Percentiles rank a stretch among this genome's conserved stretches.
phyloP scores from a whole-genome alignment of 2,797 vertebrate species.

The Zenarchopterus dispar region DNA sequence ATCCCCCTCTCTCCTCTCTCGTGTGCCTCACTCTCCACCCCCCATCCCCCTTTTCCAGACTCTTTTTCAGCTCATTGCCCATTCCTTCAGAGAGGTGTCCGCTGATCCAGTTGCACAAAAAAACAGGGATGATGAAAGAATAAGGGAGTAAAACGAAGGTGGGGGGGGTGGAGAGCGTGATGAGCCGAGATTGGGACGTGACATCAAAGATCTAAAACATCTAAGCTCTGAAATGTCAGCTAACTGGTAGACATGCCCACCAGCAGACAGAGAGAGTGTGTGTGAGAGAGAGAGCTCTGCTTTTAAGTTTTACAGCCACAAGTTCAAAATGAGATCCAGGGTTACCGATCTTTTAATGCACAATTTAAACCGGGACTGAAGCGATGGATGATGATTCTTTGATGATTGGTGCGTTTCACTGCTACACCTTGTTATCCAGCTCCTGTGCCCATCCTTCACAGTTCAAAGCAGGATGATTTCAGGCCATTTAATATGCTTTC shows the following conservation, averaged over 20 bases:
- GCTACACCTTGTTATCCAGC: not conserved
- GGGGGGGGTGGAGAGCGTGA: constrained; percentile 49
- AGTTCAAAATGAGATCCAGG: constrained; percentile 22
- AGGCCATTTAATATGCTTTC: constrained; percentile 11
- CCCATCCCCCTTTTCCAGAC: constrained; percentile 15
- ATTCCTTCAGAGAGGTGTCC: constrained; percentile 66
- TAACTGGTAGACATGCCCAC: constrained; percentile 38
- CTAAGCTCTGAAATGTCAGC: constrained; percentile 69
- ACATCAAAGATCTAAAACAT: constrained; percentile 74
- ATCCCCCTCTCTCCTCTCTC: not conserved
- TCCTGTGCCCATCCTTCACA: constrained; percentile 9
- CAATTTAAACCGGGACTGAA: constrained; percentile 4
- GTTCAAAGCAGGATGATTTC: constrained; percentile 30
- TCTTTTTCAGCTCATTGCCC: constrained; percentile 65
- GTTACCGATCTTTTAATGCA: not conserved
- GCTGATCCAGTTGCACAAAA: constrained; percentile 47
- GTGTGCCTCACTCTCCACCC: not conserved
- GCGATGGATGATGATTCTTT: not conserved
- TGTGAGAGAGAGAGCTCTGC: not conserved
- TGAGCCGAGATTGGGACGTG: constrained; percentile 61
- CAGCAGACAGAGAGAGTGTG: constrained; percentile 13
- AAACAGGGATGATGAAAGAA: constrained; percentile 66
- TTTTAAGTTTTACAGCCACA: constrained; percentile 20
- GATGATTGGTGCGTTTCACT: constrained; percentile 7
- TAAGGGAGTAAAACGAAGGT: constrained; percentile 37